phyloP scores from a whole-genome alignment of 2,797 vertebrate genomes.

The Poecile montanus region DNA sequence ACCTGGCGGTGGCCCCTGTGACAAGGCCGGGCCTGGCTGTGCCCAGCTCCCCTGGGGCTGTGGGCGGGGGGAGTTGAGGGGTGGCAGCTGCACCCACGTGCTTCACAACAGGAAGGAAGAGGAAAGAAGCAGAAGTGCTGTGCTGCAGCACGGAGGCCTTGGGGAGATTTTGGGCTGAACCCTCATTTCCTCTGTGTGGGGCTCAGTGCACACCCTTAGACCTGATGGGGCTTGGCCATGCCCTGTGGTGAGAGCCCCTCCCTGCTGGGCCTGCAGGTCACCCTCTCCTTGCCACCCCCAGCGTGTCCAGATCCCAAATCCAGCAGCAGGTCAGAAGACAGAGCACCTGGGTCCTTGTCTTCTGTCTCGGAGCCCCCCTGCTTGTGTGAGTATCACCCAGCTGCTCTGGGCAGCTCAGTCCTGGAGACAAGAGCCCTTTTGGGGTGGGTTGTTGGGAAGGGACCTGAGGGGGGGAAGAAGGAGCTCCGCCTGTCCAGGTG shows the following conservation, averaged over 20 bases:
- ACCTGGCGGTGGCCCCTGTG: background rate
- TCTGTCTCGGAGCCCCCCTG: rapidly evolving
- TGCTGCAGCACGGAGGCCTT: rapidly evolving
- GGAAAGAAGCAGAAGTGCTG: constrained; percentile 39
- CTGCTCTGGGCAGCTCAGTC: background rate
- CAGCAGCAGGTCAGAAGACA: background rate
- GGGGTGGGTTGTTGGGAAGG: background rate
- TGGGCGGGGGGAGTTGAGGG: background rate
- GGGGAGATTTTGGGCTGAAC: background rate
- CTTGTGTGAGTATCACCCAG: background rate
- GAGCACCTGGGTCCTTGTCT: background rate
- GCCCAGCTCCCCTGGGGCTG: background rate
- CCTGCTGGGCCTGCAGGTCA: rapidly evolving
- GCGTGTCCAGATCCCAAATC: background rate
- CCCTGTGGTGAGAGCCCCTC: background rate
- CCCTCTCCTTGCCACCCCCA: rapidly evolving
- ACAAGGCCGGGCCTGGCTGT: rapidly evolving
- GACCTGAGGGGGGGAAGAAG: background rate
- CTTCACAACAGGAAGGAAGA: constrained; percentile 3
- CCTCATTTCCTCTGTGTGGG: background rate
- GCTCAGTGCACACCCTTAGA: background rate
- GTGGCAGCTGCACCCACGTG: rapidly evolving
- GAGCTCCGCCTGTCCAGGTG: background rate
- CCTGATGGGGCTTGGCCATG: rapidly evolving
- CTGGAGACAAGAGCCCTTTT: background rate